Evolutionary conservation across 2,113 vertebrate species (phyloP), one percentile per base, ranked within the genome.

Genomic region (Egretta garzetta): DNA sequence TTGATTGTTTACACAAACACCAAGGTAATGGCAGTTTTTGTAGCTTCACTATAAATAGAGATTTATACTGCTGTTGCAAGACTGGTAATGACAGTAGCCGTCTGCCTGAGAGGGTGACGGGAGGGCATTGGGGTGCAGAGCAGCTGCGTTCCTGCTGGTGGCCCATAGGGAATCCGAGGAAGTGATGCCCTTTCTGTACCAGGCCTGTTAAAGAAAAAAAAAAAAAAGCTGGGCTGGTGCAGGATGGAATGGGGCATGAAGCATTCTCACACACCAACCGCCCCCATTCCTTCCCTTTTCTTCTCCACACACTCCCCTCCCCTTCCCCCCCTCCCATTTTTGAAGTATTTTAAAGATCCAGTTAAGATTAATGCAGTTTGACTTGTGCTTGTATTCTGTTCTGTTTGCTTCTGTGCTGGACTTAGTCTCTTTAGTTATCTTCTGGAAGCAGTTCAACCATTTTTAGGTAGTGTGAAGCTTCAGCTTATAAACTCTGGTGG

Each of bases 101-200:
- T 19, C 14, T 1, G 0, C 9, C 5, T 0, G 17, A 21, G 43
- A 2, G 10, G 37, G 21, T 30, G 73, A 15, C 4, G 4, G 72
- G 33, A 47, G 28, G 21, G 27, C 1, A 0, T 1, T 18, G 82
- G 52, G 74, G 21, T 67, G 79, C 74, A 49, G 73, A 53, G 70
- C 60, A 14, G 50, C 45, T 17, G 1, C 0, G 0, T 58, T 72
- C 32, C 52, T 59, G 60, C 49, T 50, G 79, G 52, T 63, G 80
- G 22, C 53, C 58, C 21, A 0, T 2, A 19, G 63, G 53, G 8
- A 68, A 24, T 17, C 53, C 0, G 0, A 22, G 16, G 12, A 35
- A 7, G 8, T 0, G 37, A 37, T 67, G 66, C 11, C 8, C 13
- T 41, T 58, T 50, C 37, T 82, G 53, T 19, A 63, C 24, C 28